phyloP scores from a whole-genome alignment of 2,113 vertebrate species.

The Rhinopomastus cyanomelas region DNA sequence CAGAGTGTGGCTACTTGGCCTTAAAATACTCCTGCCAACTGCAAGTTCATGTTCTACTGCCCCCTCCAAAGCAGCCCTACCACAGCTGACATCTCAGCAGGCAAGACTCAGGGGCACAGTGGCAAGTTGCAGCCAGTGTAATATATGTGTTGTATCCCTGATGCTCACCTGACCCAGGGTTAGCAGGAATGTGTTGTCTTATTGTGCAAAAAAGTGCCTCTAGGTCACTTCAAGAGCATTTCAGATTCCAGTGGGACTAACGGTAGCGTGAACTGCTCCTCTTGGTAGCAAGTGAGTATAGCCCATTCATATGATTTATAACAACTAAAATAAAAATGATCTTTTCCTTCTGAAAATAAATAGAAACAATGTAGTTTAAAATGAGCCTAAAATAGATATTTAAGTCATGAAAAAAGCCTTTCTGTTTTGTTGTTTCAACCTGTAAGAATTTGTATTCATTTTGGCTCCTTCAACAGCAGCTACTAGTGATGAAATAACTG shows the following conservation, averaged over 20 bases:
- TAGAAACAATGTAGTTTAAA: not conserved
- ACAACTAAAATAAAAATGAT: not conserved
- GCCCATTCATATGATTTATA: not conserved
- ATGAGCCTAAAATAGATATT: not conserved
- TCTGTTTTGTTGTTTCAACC: slow-evolving; percentile 13
- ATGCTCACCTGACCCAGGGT: not conserved
- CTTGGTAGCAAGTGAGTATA: not conserved
- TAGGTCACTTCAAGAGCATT: not conserved
- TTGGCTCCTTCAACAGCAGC: not conserved
- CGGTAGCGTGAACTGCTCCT: not conserved
- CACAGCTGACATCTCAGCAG: not conserved
- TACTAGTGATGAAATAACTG: not conserved
- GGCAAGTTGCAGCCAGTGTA: not conserved
- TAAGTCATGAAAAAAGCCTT: not conserved
- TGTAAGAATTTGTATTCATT: not conserved
- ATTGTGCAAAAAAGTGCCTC: not conserved
- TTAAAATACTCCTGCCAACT: not conserved
- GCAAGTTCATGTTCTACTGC: not conserved
- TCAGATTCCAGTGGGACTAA: not conserved
- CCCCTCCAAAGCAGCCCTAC: not conserved
- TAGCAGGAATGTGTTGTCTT: rapidly evolving
- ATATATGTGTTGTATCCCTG: not conserved
- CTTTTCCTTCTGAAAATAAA: slow-evolving; percentile 32
- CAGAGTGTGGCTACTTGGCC: not conserved
- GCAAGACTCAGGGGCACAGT: not conserved